A percentile compares a stretch with the other conserved stretches of the same genome.
Evolutionary conservation across 1,140 invertebrate genomes (phyloP).

Genomic region (Heliconius eleuchia): DNA sequence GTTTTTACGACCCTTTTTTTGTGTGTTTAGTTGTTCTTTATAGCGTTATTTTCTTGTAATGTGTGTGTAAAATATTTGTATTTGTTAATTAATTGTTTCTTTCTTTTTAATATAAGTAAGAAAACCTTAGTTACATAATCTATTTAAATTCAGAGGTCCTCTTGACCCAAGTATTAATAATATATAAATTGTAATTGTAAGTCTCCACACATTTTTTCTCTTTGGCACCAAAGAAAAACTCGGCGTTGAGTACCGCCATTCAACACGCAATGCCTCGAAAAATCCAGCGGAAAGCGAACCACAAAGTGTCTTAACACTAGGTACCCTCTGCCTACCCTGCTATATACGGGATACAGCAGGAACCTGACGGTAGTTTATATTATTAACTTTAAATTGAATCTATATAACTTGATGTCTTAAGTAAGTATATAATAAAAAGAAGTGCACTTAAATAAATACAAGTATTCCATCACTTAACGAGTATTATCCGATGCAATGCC

Average conservation of each 20-base stretch:
- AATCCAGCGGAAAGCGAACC: too few species aligned
- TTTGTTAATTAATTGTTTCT: not conserved
- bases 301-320: too few species aligned
- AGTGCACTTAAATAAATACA: constrained; percentile 20
- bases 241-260: too few species aligned
- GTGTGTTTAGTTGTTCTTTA: constrained; percentile 4
- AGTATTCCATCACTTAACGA: constrained; percentile 22
- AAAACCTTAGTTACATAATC: not conserved
- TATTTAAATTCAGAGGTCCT: not conserved
- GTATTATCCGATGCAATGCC: constrained; percentile 29
- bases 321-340: too few species aligned
- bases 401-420: not conserved
- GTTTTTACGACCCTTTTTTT: constrained; percentile 37
- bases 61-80: not conserved
- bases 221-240: too few species aligned
- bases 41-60: not conserved
- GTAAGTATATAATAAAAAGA: not conserved
- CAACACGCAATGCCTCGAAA: too few species aligned
- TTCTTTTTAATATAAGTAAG: not conserved
- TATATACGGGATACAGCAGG: too few species aligned
- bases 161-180: too few species aligned
- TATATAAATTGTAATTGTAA: too few species aligned
- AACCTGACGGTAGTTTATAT: too few species aligned
- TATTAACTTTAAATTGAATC: too few species aligned
- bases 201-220: too few species aligned